Evolutionary conservation across 2,888 invertebrate species (phyloP).

Genomic region (Eutolmus rufibarbis): DNA sequence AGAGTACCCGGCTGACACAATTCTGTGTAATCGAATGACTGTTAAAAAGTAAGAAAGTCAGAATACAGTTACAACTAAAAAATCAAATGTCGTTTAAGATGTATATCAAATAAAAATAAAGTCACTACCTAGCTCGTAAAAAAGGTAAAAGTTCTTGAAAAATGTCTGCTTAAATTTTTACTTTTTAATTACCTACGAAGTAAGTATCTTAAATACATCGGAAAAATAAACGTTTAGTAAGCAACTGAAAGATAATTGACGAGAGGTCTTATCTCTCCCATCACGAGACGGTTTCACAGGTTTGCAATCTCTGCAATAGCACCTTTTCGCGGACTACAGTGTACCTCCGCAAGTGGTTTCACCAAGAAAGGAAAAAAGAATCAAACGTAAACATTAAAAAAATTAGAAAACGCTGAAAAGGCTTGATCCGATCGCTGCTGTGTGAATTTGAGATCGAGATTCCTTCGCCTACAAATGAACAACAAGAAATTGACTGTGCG

Average conservation of each 20-base stretch:
- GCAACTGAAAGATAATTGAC: slow-evolving; percentile 25
- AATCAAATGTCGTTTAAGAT: neutral
- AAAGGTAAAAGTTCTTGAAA: neutral
- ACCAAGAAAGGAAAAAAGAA: neutral
- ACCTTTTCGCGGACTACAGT: neutral
- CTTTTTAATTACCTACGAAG: neutral
- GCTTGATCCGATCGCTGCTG: neutral
- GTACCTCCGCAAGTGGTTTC: neutral
- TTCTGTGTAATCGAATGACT: slow-evolving; percentile 94
- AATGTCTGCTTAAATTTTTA: slow-evolving; percentile 9
- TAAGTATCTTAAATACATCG: neutral
- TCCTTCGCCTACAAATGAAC: neutral
- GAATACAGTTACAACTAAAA: neutral
- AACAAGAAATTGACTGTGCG: neutral
- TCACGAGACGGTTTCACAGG: slow-evolving; percentile 16
- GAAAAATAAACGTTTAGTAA: slow-evolving; percentile 11
- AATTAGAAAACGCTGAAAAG: neutral
- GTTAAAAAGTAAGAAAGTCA: slow-evolving; percentile 53
- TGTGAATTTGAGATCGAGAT: slow-evolving; percentile 8
- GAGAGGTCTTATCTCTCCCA: slow-evolving; percentile 24
- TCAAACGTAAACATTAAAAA: neutral
- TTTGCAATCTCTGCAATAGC: neutral
- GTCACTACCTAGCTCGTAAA: neutral
- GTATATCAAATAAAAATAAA: neutral
- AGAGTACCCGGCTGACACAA: slow-evolving; percentile 75